Conservation (phyloP, 2,797 vertebrate genomes). For the Crocodylus rhombifer region DNA sequence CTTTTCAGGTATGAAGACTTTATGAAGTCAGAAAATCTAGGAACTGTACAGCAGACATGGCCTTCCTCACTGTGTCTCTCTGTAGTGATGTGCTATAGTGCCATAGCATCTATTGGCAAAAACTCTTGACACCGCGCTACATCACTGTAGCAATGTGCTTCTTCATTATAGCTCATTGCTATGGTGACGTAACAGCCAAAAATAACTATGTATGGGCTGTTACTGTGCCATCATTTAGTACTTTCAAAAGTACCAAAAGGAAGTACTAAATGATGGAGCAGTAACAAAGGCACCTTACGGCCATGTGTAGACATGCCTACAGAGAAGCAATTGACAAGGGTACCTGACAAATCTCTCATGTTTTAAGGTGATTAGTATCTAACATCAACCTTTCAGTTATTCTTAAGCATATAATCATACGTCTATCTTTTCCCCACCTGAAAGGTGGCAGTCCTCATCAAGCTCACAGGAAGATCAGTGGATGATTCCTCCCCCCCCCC, state of each 20-base stretch:
- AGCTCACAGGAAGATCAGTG: neutral
- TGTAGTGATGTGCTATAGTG: too few species aligned
- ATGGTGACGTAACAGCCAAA: too few species aligned
- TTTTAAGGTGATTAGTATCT: neutral
- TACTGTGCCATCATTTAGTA: too few species aligned
- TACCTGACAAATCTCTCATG: neutral
- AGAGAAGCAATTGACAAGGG: constrained; percentile 26
- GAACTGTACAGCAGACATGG: constrained; percentile 29
- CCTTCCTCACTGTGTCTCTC: neutral
- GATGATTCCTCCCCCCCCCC: neutral
- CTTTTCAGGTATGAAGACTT: constrained; percentile 49
- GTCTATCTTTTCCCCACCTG: neutral
- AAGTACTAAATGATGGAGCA: too few species aligned
- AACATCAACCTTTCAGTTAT: neutral
- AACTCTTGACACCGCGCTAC: too few species aligned
- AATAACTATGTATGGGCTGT: too few species aligned
- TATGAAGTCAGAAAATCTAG: constrained; percentile 19
- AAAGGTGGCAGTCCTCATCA: neutral
- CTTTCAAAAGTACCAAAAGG: too few species aligned
- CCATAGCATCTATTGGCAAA: too few species aligned
- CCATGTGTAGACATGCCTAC: neutral
- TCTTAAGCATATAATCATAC: neutral
- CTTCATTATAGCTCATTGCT: too few species aligned
- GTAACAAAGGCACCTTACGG: too few species aligned
- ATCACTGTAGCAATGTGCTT: too few species aligned